Evolutionary conservation across 2,888 invertebrate species (phyloP).

Genomic region (Subacronicta megacephala): DNA sequence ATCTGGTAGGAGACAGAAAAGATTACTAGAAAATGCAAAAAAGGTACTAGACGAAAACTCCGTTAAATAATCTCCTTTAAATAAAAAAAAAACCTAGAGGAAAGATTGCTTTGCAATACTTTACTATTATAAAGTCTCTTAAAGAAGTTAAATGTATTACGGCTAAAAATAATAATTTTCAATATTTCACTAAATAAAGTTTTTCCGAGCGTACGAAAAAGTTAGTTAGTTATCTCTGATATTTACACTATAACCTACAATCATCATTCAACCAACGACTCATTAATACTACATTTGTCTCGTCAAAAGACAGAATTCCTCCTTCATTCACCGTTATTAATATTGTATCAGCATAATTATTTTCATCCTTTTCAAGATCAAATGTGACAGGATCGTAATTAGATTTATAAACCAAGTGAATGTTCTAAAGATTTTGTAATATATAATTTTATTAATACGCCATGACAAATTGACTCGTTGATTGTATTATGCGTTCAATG

Average conservation of each 20-base stretch:
- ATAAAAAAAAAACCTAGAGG: too few relatives aligned
- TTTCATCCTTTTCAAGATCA: conserved; percentile 75
- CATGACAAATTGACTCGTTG: conserved; percentile 44
- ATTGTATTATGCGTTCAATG: conserved; percentile 39
- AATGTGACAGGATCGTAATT: conserved; percentile 73
- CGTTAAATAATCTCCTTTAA: too few relatives aligned
- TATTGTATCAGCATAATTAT: conserved; percentile 80
- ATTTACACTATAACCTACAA: conserved; percentile 49
- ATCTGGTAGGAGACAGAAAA: conserved; percentile 6
- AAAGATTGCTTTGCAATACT: too few relatives aligned
- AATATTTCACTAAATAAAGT: too few relatives aligned
- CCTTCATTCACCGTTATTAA: conserved; percentile 82
- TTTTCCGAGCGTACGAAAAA: too few relatives aligned
- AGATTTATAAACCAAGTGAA: conserved; percentile 66
- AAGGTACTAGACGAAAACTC: background rate
- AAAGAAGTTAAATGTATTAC: too few relatives aligned
- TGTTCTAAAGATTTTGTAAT: conserved; percentile 56
- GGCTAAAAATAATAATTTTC: background rate
- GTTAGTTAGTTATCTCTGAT: conserved; percentile 54
- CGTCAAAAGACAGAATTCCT: conserved; percentile 80
- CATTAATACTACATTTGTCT: conserved; percentile 88
- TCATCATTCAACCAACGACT: conserved; percentile 67
- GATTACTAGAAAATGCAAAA: background rate
- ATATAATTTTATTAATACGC: conserved; percentile 44
- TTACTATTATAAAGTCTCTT: too few relatives aligned